Percentiles rank a stretch among this genome's conserved stretches.
Conservation (phyloP, 2,888 invertebrate genomes). For the Idaea dimidiata region DNA sequence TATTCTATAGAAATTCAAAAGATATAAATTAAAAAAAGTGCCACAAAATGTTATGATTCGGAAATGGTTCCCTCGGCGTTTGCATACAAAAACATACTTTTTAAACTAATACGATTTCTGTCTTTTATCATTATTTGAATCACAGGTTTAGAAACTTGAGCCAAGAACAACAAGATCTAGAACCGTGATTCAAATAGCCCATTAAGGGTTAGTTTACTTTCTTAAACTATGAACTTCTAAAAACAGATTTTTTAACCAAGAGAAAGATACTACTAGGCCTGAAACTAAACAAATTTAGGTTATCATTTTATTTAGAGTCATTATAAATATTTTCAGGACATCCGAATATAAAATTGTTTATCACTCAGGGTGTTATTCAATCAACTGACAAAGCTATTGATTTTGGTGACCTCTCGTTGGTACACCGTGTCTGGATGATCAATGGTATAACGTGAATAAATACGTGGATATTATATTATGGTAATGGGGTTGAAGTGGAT, state of each 20-base stretch:
- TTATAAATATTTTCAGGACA: slow-evolving; percentile 34
- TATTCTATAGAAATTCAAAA: slow-evolving; percentile 63
- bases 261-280: no score
- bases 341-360: slow-evolving; percentile 58
- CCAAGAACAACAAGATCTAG: no score
- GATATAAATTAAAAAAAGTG: slow-evolving; percentile 33
- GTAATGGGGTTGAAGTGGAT: slow-evolving; percentile 31
- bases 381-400: slow-evolving; percentile 58
- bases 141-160: no score
- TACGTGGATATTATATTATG: slow-evolving; percentile 29
- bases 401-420: slow-evolving; percentile 49
- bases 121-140: no score
- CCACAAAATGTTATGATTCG: slow-evolving; percentile 44
- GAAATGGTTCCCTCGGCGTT: slow-evolving; percentile 60
- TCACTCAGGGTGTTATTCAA: slow-evolving; percentile 61
- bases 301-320: no score
- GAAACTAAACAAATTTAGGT: no score
- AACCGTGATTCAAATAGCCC: no score
- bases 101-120: no score
- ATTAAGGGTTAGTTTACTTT: no score
- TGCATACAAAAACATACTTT: no score
- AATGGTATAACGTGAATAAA: slow-evolving; percentile 37
- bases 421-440: slow-evolving; percentile 55
- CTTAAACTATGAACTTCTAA: no score
- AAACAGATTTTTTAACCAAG: no score